These are phyloP conservation scores for Chrysochloris asiatica DNA, from an alignment of 2,113 vertebrate species.

Conservation along the genomic window DNA sequence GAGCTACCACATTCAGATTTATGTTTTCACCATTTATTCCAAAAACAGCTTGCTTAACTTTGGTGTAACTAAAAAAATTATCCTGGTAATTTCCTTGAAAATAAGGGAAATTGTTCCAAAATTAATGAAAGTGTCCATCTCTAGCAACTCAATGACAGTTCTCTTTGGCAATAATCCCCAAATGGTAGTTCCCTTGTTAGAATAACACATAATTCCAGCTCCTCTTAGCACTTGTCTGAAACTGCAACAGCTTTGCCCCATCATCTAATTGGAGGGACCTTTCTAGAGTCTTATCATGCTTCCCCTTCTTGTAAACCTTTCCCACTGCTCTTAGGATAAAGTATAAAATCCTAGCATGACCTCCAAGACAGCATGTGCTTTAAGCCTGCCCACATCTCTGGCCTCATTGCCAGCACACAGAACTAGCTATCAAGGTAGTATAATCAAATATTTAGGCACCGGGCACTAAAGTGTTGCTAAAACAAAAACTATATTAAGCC, in stretches of 20 bases:
- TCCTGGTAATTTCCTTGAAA: constrained; percentile 22
- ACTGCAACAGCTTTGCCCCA: neutral
- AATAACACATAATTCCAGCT: neutral
- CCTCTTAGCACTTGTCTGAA: neutral
- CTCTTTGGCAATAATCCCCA: constrained; percentile 1
- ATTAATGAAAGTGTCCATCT: constrained; percentile 24
- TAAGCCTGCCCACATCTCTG: neutral
- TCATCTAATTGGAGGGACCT: neutral
- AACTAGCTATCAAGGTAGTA: neutral
- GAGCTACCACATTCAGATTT: neutral
- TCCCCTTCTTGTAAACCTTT: neutral
- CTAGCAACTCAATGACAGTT: constrained; percentile 34
- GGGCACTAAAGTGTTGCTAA: neutral
- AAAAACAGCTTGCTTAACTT: constrained; percentile 50
- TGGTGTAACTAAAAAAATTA: constrained; percentile 43
- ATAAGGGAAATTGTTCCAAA: constrained; percentile 18
- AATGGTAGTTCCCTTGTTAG: neutral
- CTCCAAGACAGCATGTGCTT: neutral
- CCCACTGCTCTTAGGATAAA: neutral
- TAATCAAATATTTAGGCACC: neutral
- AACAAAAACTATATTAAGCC: neutral
- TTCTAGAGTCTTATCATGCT: neutral
- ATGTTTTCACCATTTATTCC: constrained; percentile 22
- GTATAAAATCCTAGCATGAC: neutral
- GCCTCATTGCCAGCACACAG: neutral